Base-by-base conservation (phyloP, 2,888 invertebrate genomes). In the Melipona bicolor region DNA sequence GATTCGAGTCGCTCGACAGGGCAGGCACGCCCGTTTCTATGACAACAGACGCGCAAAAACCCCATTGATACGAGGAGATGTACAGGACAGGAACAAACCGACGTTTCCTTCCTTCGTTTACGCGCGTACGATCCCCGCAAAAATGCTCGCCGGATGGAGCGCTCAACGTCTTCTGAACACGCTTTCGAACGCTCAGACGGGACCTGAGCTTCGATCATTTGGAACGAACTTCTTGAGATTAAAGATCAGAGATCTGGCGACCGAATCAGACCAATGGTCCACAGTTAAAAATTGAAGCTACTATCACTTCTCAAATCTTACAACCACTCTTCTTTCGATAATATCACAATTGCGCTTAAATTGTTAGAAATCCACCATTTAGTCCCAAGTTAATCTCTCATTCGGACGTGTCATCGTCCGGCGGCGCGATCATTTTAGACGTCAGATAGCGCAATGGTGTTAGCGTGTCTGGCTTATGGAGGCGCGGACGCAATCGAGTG, bases 11-110 rank as follows among this genome's bases (percentile, higher is more conserved):
- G 64, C 85, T 79, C 85, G 73, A 69, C 78, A 79, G 85, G 89
- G 88, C 87, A 89, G 86, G 85, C 81, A 90, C 82, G 65, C 77
- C 82, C 86, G 91, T 93, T 86, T 85, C 89, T 91, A 92, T 93
- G 92, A 88, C 91, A 91, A 92, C 93, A 90, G 93, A 92, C 93
- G 89, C 90, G 89, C 92, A 92, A 92, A 92, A 93, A 92, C 90
- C 87, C 87, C 89, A 91, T 90, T 91, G 92, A 91, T 90, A 90
- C 84, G 81, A 83, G 70, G 84, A 84, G 85, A 87, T 80, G 85
- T 84, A 71, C 83, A 2, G 68, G 56, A 17, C 64, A 81, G 81
- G 75, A 83, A 76, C 75, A 69, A 59, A 36, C 68, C 72, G n/a
- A 62, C 56, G 61, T 71, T 80, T 74, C 70, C 70, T 84, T 83